Conservation (phyloP, 1,140 invertebrate genomes). For the Sycophaga agraensis region DNA sequence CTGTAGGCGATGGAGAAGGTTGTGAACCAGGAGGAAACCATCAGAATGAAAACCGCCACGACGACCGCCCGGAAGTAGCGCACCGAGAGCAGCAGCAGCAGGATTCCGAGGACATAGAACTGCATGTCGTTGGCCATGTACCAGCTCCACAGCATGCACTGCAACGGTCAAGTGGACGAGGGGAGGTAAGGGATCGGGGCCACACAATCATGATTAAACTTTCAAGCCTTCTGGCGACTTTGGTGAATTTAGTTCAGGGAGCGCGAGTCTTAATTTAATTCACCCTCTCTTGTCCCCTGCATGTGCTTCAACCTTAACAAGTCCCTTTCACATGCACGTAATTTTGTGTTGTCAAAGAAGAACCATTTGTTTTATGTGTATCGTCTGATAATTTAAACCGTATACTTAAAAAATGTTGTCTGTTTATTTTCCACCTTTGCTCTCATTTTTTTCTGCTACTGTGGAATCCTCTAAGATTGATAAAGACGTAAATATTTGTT, state of each 20-base stretch:
- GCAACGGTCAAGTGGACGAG: constrained; percentile 33
- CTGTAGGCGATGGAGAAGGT: constrained; percentile 74
- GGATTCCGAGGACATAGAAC: constrained; percentile 75
- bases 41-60: constrained; percentile 53
- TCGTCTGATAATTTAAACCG: too few relatives aligned
- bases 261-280: background rate
- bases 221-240: background rate
- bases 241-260: background rate
- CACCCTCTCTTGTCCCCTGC: too few relatives aligned
- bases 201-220: background rate
- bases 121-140: constrained; percentile 93
- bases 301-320: background rate
- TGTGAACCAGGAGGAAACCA: constrained; percentile 73
- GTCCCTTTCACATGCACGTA: background rate
- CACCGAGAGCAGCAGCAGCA: constrained; percentile 73
- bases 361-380: too few relatives aligned
- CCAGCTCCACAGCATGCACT: constrained; percentile 88
- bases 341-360: too few relatives aligned
- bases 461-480: too few relatives aligned
- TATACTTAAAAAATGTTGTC: too few relatives aligned
- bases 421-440: too few relatives aligned
- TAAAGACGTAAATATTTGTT: too few relatives aligned
- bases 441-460: too few relatives aligned
- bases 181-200: background rate
- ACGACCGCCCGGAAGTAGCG: constrained; percentile 62